Conservation (phyloP, 2,797 vertebrate species). For the Rhinoraja longicauda region DNA sequence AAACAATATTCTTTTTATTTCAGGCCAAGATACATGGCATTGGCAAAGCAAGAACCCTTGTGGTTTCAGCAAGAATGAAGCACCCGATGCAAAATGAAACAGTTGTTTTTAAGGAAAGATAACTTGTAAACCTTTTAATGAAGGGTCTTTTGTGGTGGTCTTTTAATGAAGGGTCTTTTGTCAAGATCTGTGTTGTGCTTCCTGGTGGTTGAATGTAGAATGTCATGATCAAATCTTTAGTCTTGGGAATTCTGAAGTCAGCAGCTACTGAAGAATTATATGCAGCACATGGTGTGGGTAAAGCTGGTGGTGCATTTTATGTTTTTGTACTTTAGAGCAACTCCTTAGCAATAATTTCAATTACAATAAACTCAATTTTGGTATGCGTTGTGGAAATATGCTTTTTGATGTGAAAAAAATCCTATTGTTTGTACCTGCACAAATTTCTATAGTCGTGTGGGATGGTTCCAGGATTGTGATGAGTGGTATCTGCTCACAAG, state of each 20-base stretch:
- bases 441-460: not conserved
- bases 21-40: constrained; percentile 92
- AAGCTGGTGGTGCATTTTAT: not conserved
- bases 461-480: not conserved
- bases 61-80: constrained; percentile 63
- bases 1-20: constrained; percentile 24
- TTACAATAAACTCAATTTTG: not conserved
- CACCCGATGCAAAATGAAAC: constrained; percentile 18
- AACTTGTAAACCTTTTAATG: not conserved
- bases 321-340: not conserved
- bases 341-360: not conserved
- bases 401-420: not conserved
- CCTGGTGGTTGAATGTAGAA: not conserved
- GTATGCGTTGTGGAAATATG: not conserved
- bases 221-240: not conserved
- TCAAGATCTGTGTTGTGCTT: not conserved
- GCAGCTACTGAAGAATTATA: not conserved
- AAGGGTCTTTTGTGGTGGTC: not conserved
- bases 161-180: not conserved
- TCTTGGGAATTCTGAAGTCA: not conserved
- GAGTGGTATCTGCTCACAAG: not conserved
- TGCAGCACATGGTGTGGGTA: not conserved
- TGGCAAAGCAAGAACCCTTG: constrained; percentile 90
- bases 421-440: not conserved
- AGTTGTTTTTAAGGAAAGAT: not conserved